phyloP scores from a whole-genome alignment of 2,113 vertebrate species.

The Toxostoma redivivum region DNA sequence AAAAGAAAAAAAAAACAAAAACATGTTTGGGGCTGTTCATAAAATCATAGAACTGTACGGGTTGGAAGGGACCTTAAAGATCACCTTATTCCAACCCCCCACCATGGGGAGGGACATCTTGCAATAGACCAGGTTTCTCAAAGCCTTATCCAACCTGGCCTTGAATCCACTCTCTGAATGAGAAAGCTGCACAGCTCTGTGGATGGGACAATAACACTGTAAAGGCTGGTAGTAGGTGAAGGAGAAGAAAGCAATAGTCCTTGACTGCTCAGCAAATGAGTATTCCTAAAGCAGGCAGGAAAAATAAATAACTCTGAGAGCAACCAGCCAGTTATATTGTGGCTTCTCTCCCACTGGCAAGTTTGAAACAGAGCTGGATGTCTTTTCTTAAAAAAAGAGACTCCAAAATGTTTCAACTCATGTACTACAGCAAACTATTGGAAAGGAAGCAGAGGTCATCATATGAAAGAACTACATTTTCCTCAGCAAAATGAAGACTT shows the following conservation, averaged over 20 bases:
- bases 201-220: neutral
- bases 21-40: neutral
- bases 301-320: neutral
- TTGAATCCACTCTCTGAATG: neutral
- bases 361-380: neutral
- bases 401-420: accelerated
- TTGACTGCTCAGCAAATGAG: neutral
- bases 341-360: neutral
- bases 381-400: neutral
- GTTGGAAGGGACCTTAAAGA: neutral
- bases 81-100: neutral
- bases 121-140: neutral
- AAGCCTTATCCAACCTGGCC: neutral
- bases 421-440: neutral
- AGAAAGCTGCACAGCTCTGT: neutral
- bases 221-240: neutral
- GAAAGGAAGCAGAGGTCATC: neutral
- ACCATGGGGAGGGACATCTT: neutral
- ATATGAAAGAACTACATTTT: neutral
- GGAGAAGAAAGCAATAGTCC: neutral
- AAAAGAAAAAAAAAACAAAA: neutral
- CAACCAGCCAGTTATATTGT: neutral
- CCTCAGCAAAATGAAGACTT: neutral
- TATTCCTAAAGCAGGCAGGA: neutral
- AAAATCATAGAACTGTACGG: neutral